Percentiles rank a stretch among this genome's conserved stretches.
Conservation (phyloP, 2,888 invertebrate genomes). For the Torymus texanus region DNA sequence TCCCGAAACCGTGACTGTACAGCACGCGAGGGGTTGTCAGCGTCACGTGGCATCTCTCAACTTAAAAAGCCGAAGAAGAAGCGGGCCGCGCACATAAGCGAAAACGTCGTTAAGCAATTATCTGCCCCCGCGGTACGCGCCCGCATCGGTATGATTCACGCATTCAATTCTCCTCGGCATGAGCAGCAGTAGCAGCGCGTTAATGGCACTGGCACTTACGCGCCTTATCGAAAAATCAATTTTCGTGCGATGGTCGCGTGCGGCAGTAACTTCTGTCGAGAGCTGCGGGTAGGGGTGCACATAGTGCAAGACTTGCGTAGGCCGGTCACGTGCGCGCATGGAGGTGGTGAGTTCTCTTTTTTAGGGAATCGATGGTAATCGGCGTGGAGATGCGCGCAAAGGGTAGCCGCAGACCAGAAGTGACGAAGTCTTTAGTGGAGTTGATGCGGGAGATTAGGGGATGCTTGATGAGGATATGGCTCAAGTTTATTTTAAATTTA, state of each 20-base stretch:
- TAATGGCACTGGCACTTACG: background rate
- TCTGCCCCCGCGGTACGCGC: constrained; percentile 33
- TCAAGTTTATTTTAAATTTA: no score
- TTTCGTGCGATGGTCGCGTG: constrained; percentile 5
- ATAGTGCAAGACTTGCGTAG: background rate
- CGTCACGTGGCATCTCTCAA: no score
- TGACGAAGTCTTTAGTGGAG: constrained; percentile 20
- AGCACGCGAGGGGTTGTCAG: no score
- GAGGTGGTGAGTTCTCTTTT: background rate
- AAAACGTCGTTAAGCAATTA: constrained; percentile 49
- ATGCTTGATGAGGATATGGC: no score
- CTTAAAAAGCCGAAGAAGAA: background rate
- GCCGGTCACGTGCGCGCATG: constrained; percentile 28
- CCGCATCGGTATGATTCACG: constrained; percentile 41
- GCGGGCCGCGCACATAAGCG: constrained; percentile 1
- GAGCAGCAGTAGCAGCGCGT: background rate
- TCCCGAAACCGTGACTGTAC: background rate
- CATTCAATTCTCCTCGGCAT: constrained; percentile 10
- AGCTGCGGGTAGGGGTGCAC: constrained; percentile 34
- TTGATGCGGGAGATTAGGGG: constrained; percentile 14
- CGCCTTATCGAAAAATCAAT: constrained; percentile 51
- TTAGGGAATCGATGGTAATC: constrained; percentile 22
- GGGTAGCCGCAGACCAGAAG: background rate
- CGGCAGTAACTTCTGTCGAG: constrained; percentile 11
- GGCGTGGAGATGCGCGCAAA: constrained; percentile 1